A percentile compares a stretch with the other conserved stretches of the same genome.
Conservation (phyloP, 2,888 invertebrate genomes). For the Azorinus chamasolen region DNA sequence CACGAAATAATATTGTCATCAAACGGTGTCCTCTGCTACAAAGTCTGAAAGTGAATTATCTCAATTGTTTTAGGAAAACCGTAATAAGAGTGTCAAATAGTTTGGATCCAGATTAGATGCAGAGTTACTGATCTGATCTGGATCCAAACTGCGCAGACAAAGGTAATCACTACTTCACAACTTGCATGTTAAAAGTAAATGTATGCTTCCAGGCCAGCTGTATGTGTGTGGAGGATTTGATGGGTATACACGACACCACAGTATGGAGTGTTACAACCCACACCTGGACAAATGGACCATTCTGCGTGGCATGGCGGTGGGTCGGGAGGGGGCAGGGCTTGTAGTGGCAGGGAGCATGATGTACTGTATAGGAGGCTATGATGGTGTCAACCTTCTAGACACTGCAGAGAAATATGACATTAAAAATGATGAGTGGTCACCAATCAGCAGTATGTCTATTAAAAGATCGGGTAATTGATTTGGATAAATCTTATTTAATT, state of each 20-base stretch:
- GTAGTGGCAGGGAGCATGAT: slow-evolving; percentile 84
- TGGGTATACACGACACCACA: slow-evolving; percentile 83
- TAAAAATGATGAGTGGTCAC: slow-evolving; percentile 79
- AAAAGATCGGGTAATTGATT: slow-evolving; percentile 85
- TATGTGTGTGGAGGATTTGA: slow-evolving; percentile 86
- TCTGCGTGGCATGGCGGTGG: slow-evolving; percentile 80
- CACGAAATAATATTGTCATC: too few relatives aligned
- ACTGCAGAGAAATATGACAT: slow-evolving; percentile 84
- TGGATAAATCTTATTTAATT: too few relatives aligned
- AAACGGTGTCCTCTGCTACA: too few relatives aligned
- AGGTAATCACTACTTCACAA: too few relatives aligned
- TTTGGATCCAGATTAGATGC: too few relatives aligned
- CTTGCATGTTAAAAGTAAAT: too few relatives aligned
- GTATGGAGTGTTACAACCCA: slow-evolving; percentile 85
- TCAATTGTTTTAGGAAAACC: too few relatives aligned
- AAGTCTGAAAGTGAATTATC: too few relatives aligned
- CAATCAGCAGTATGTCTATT: slow-evolving; percentile 83
- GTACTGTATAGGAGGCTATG: slow-evolving; percentile 85
- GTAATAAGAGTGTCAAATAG: too few relatives aligned
- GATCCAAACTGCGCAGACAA: too few relatives aligned
- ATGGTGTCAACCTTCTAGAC: slow-evolving; percentile 84
- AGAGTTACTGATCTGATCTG: too few relatives aligned
- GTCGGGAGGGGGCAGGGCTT: slow-evolving; percentile 85
- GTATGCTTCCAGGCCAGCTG: slow-evolving; percentile 83
- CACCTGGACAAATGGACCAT: slow-evolving; percentile 82